Evolutionary conservation across 2,113 vertebrate genomes (phyloP).

Genomic region (Nothoprocta perdicaria): DNA sequence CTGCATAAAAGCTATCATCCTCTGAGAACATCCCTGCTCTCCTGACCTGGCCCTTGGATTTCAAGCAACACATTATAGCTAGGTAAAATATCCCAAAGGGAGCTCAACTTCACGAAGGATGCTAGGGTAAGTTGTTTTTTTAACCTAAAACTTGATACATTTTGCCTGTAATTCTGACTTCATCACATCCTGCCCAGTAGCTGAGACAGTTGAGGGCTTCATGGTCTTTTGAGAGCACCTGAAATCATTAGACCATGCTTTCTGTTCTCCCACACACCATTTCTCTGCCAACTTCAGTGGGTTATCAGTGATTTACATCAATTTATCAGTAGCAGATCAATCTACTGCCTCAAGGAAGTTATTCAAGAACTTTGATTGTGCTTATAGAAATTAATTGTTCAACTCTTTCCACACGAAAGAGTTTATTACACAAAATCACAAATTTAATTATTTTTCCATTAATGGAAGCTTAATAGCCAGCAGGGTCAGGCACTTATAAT

Average conservation of each 20-base stretch:
- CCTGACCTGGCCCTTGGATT: not conserved
- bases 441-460: not conserved
- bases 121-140: not conserved
- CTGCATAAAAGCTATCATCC: fast-evolving
- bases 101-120: not conserved
- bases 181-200: not conserved
- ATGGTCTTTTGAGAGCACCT: not conserved
- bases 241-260: not conserved
- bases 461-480: not conserved
- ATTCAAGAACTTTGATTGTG: fast-evolving
- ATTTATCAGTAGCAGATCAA: not conserved
- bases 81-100: not conserved
- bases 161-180: not conserved
- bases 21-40: not conserved
- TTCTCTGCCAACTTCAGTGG: not conserved
- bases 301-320: not conserved
- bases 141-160: not conserved
- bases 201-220: not conserved
- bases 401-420: not conserved
- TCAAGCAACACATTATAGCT: not conserved
- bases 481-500: not conserved
- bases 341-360: not conserved
- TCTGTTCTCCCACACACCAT: not conserved
- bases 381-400: not conserved
- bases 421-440: not conserved